Evolutionary conservation across 2,888 invertebrate species (phyloP).

Genomic region (Bombyx huttoni): DNA sequence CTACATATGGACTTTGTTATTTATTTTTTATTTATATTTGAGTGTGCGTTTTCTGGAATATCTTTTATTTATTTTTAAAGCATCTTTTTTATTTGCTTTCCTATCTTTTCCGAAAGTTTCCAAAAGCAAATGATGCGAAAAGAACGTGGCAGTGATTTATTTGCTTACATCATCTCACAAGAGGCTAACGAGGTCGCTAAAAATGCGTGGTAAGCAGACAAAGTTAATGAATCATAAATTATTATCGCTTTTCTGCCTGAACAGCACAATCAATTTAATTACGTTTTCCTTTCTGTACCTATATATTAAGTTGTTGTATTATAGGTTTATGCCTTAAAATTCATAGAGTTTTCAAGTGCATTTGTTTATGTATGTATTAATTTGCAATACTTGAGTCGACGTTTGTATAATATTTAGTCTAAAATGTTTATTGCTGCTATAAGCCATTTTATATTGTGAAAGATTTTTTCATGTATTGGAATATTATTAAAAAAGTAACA

Average conservation of each 20-base stretch:
- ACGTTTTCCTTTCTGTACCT: conserved; percentile 23
- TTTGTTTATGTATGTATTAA: no score
- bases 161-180: not conserved
- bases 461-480: no score
- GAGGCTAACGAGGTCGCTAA: not conserved
- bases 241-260: conserved; percentile 29
- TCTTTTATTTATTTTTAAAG: not conserved
- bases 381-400: no score
- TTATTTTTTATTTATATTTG: not conserved
- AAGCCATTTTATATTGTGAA: no score
- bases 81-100: not conserved
- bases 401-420: no score
- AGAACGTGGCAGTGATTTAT: not conserved
- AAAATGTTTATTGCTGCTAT: no score
- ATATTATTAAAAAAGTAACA: no score
- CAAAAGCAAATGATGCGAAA: not conserved
- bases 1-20: conserved; percentile 2
- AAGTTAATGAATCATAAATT: conserved; percentile 37
- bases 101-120: not conserved
- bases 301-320: conserved; percentile 13
- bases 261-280: conserved; percentile 36
- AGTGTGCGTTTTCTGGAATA: not conserved
- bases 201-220: conserved; percentile 21
- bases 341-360: not conserved
- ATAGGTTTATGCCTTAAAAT: not conserved